phyloP scores from a whole-genome alignment of 2,888 invertebrate genomes.

The Leptinotarsa juncta region DNA sequence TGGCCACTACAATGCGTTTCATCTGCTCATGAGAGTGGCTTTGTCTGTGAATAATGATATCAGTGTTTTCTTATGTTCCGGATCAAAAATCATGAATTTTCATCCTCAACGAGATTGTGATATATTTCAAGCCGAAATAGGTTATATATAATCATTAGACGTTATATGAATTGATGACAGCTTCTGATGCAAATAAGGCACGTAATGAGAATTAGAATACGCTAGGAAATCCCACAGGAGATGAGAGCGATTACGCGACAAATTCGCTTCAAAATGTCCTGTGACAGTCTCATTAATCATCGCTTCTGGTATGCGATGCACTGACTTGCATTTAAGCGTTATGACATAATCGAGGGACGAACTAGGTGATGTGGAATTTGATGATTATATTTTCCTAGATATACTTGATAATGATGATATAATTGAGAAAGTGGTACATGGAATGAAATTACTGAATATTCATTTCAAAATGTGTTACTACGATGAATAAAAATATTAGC shows the following conservation, averaged over 20 bases:
- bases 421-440: not conserved
- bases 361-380: not conserved
- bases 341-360: constrained; percentile 32
- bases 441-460: not conserved
- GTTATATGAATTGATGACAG: constrained; percentile 46
- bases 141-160: constrained; percentile 48
- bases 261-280: constrained; percentile 58
- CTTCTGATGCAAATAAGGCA: constrained; percentile 51
- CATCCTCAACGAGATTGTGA: not conserved
- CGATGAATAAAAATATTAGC: not conserved
- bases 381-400: not conserved
- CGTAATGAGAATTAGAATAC: constrained; percentile 51
- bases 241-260: constrained; percentile 57
- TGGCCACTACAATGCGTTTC: no score
- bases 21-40: not conserved
- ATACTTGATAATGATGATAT: not conserved
- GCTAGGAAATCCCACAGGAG: constrained; percentile 46
- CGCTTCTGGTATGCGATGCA: constrained; percentile 46
- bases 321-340: constrained; percentile 48
- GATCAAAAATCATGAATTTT: not conserved
- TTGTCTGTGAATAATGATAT: not conserved
- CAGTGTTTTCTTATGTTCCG: no score
- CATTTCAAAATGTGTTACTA: not conserved
- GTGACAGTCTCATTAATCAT: constrained; percentile 58
- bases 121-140: constrained; percentile 28